A percentile compares a stretch with the other conserved stretches of the same genome.
phyloP scores from a whole-genome alignment of 2,113 vertebrate genomes.

The Mobula hypostoma region DNA sequence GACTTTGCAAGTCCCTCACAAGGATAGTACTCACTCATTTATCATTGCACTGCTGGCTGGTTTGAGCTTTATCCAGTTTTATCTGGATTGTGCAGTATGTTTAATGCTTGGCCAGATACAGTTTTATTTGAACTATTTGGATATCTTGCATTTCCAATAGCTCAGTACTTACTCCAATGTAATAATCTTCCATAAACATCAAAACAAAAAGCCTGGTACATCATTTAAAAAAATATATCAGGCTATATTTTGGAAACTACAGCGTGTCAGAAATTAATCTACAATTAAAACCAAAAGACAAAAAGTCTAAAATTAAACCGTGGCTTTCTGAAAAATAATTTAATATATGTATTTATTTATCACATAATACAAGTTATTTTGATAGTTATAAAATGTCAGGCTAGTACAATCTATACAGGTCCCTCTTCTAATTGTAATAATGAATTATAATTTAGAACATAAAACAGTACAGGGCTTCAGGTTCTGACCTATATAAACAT shows the following conservation, averaged over 20 bases:
- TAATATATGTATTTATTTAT: not conserved
- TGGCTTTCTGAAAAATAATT: not conserved
- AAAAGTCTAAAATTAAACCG: not conserved
- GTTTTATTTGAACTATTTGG: not conserved
- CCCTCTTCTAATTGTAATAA: not conserved
- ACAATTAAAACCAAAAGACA: not conserved
- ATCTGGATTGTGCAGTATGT: not conserved
- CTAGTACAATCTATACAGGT: not conserved
- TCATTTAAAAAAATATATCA: not conserved
- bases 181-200: not conserved
- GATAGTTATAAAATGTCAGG: not conserved
- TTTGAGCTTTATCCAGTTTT: not conserved
- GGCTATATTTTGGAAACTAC: not conserved
- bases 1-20: conserved; percentile 38
- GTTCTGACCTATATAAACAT: too few species aligned
- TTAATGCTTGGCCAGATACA: not conserved
- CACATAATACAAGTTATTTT: too few species aligned
- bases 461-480: too few species aligned
- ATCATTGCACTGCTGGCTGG: not conserved
- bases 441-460: not conserved
- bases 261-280: not conserved
- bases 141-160: not conserved
- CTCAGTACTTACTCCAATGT: not conserved
- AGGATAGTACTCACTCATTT: conserved; percentile 39
- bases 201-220: not conserved